These are phyloP conservation scores for Vidua chalybeata DNA, from an alignment of 2,113 vertebrate species.

Conservation along the genomic window DNA sequence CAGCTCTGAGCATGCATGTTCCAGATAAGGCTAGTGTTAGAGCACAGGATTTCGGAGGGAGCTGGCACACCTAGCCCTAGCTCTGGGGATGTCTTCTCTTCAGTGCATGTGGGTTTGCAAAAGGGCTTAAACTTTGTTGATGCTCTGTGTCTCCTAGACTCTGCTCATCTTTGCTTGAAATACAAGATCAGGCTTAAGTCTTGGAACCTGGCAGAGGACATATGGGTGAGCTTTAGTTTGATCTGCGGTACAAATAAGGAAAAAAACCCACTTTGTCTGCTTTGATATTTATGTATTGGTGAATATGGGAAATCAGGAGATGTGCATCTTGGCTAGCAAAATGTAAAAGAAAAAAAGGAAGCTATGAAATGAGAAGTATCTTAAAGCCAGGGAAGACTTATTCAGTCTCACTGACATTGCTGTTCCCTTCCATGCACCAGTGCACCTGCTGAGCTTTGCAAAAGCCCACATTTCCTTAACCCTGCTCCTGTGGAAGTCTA, in stretches of 20 bases:
- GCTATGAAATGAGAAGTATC: not conserved
- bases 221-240: not conserved
- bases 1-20: not conserved
- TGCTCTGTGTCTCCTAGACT: not conserved
- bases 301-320: not conserved
- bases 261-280: not conserved
- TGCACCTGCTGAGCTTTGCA: not conserved
- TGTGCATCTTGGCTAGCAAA: not conserved
- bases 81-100: not conserved
- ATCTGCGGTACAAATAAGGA: not conserved
- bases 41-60: not conserved
- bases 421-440: not conserved
- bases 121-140: not conserved
- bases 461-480: not conserved
- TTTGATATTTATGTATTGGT: not conserved
- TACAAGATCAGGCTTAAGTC: not conserved
- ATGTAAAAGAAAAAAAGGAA: not conserved
- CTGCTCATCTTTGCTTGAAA: not conserved
- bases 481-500: not conserved
- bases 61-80: not conserved
- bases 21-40: not conserved
- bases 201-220: not conserved
- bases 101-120: not conserved
- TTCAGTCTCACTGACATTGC: not conserved
- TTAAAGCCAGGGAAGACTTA: not conserved